Base-by-base conservation (phyloP, 2,797 vertebrate species). In the Pseudomugil gertrudae region DNA sequence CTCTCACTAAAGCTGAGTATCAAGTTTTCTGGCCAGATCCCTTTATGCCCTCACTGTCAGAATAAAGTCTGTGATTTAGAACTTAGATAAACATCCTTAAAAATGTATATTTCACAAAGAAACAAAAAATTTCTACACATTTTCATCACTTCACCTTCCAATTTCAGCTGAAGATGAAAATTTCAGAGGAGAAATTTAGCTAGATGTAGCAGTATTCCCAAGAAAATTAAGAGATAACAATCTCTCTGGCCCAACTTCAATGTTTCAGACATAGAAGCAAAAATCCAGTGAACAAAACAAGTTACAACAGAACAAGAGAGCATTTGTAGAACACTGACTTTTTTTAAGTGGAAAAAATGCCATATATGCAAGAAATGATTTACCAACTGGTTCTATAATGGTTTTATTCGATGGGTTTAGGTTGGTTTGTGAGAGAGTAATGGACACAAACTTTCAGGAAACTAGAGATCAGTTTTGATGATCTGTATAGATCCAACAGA, bases 21-120 rank as follows among this genome's bases (percentile, higher is more conserved):
- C 6, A 1, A 78, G 69, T 87, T 89, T 86, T 80, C 74, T 66
- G 81, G 72, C 74, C 74, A 56, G 68, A 68, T 57, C 69, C 70
- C 21, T 65, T 58, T 36, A 68, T 81, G 73, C 84, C 80, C 83
- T 67, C 80, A 29, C 67, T 63, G 72, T 84, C 74, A 68, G 57
- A 78, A 80, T 86, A 66, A 80, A 80, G 50, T n/a, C n/a, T 52
- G 55, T 76, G 74, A 8, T 73, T 57, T 75, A 63, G 40, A 69
- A 64, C 68, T 61, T 54, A 36, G 35, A 73, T 32, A 76, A 83
- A 78, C 48, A 74, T 26, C 53, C 57, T 72, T 63, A 61, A 48
- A 64, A 57, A 9, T 55, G 35, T 32, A 40, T n/a, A n/a, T n/a
- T n/a, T n/a, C n/a, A n/a, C n/a, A 30, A 6, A 6, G 19, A 54